phyloP scores from a whole-genome alignment of 2,113 vertebrate genomes.

The Poicephalus gulielmi region DNA sequence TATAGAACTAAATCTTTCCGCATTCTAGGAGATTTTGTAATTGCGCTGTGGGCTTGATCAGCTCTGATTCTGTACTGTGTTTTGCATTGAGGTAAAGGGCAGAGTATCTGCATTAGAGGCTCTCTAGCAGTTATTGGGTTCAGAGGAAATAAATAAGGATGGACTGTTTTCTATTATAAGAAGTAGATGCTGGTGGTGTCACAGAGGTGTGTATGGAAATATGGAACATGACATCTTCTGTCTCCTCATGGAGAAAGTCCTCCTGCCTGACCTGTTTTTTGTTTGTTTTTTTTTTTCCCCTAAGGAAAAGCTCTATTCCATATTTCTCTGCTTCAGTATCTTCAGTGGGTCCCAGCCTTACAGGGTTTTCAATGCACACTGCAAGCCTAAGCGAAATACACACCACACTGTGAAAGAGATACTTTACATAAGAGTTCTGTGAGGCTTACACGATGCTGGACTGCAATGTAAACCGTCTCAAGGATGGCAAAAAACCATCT shows the following conservation, averaged over 20 bases:
- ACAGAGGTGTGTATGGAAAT: background rate
- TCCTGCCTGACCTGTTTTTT: background rate
- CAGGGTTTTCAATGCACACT: background rate
- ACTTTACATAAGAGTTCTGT: slow-evolving; percentile 40
- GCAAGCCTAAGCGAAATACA: slow-evolving; percentile 20
- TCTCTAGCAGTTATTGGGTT: background rate
- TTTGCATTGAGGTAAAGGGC: background rate
- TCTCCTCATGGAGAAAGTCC: background rate
- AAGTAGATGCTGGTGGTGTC: background rate
- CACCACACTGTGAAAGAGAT: background rate
- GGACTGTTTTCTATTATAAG: background rate
- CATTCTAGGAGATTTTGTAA: background rate
- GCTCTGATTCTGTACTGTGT: background rate
- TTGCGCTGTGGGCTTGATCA: background rate
- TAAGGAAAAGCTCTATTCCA: background rate
- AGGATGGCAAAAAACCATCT: slow-evolving; percentile 11
- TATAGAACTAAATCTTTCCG: background rate
- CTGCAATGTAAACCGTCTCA: slow-evolving; percentile 52
- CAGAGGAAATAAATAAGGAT: background rate
- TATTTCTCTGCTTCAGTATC: background rate
- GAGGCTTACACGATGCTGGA: slow-evolving; percentile 2
- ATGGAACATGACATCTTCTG: background rate
- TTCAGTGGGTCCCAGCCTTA: background rate
- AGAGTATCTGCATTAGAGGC: background rate
- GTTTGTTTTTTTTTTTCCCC: background rate